Evolutionary conservation across 2,113 vertebrate genomes (phyloP).

Genomic region (Oreotragus oreotragus): DNA sequence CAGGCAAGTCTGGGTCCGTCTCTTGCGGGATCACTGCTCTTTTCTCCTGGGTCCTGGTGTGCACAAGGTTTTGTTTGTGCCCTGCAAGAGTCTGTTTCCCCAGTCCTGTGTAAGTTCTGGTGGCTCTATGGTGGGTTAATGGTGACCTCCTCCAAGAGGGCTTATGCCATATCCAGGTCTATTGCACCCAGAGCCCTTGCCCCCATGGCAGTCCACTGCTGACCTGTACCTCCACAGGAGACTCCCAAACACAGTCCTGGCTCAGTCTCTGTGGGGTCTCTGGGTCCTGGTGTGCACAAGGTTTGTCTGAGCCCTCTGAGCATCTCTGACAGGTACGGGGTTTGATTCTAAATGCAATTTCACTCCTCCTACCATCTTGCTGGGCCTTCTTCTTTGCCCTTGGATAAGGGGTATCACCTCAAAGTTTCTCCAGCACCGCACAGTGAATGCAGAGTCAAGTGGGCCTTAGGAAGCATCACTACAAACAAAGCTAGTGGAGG

Average conservation of each 20-base stretch:
- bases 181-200: neutral
- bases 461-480: neutral
- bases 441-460: neutral
- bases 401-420: neutral
- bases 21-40: neutral
- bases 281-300: neutral
- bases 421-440: rapidly evolving
- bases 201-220: neutral
- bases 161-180: neutral
- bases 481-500: neutral
- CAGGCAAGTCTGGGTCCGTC: neutral
- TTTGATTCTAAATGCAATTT: neutral
- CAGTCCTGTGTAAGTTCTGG: neutral
- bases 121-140: neutral
- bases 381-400: neutral
- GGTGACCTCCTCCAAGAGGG: neutral
- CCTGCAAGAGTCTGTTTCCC: neutral
- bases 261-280: neutral
- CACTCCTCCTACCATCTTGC: neutral
- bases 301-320: neutral
- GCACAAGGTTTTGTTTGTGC: neutral
- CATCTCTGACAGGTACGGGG: neutral
- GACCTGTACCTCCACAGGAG: neutral
- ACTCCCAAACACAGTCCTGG: neutral
- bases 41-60: neutral